Evolutionary conservation across 2,888 invertebrate genomes (phyloP).

Genomic region (Blastobasis adustella): DNA sequence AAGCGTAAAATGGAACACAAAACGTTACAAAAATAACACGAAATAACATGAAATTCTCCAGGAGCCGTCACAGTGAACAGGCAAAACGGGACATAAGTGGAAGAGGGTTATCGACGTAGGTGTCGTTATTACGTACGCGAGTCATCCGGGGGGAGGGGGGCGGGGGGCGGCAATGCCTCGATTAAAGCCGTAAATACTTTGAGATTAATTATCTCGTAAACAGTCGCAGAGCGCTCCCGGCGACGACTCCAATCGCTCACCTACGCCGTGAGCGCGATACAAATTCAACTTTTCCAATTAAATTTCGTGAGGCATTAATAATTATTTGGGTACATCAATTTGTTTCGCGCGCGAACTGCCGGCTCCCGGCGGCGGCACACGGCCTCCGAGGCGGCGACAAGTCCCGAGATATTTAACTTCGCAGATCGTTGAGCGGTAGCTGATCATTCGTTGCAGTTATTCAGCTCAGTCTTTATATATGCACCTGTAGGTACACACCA

Average conservation of each 20-base stretch:
- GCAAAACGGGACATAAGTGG: background rate
- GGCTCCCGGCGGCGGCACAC: conserved; percentile 32
- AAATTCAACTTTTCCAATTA: conserved; percentile 77
- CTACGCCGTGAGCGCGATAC: conserved; percentile 73
- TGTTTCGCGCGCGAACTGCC: conserved; percentile 62
- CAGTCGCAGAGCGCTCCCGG: conserved; percentile 58
- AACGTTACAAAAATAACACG: too few species aligned
- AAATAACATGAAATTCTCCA: too few species aligned
- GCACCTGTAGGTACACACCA: too few species aligned
- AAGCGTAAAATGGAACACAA: too few species aligned
- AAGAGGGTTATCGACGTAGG: conserved; percentile 32
- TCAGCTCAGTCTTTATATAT: too few species aligned
- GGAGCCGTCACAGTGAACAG: too few species aligned
- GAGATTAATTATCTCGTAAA: conserved; percentile 76
- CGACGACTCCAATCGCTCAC: conserved; percentile 67
- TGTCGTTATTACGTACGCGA: conserved; percentile 68
- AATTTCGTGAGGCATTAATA: conserved; percentile 77
- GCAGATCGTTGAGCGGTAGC: too few species aligned
- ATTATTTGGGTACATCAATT: conserved; percentile 77
- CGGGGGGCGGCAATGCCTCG: conserved; percentile 63
- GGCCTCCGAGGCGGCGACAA: conserved; percentile 18
- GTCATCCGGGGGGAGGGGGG: conserved; percentile 61
- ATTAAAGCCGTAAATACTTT: conserved; percentile 75
- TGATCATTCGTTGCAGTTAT: too few species aligned
- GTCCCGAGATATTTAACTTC: conserved; percentile 23